These are phyloP conservation scores for Euphonia xanthogaster DNA, from an alignment of 2,797 vertebrate species.

Conservation along the genomic window DNA sequence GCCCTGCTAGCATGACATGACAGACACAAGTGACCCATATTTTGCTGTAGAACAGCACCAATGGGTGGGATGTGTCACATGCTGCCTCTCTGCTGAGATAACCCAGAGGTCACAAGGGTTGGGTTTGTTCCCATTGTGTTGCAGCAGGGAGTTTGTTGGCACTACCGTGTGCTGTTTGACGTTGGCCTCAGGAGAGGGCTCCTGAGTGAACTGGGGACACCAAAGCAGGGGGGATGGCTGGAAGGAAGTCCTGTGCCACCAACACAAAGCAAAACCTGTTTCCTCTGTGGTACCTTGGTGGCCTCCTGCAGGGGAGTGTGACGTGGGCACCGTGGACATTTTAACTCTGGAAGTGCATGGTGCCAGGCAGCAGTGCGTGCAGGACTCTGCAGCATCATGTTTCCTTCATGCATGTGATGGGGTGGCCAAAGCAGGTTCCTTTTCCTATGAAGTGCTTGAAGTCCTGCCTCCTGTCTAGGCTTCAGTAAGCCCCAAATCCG, in stretches of 20 bases:
- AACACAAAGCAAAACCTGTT: neutral
- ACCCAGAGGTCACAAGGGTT: conserved; percentile 17
- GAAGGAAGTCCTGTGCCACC: neutral
- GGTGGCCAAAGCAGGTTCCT: neutral
- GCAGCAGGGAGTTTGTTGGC: neutral
- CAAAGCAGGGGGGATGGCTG: neutral
- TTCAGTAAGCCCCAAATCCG: neutral
- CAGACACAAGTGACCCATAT: conserved; percentile 4
- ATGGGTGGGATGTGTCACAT: neutral
- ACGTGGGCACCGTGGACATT: neutral
- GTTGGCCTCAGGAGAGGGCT: neutral
- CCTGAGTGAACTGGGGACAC: fast-evolving
- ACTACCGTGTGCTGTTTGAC: neutral
- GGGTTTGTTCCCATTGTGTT: conserved; percentile 16
- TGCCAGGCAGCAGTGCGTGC: neutral
- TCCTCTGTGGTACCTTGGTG: neutral
- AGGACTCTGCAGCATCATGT: neutral
- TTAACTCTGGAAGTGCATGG: neutral
- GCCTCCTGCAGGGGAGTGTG: fast-evolving
- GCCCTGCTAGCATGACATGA: neutral
- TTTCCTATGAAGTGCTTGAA: neutral
- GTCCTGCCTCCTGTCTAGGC: neutral
- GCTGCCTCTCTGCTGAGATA: conserved; percentile 1
- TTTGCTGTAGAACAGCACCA: neutral
- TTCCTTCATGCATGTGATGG: neutral